Conservation (phyloP, 2,888 invertebrate genomes). For the Protula sp. region DNA sequence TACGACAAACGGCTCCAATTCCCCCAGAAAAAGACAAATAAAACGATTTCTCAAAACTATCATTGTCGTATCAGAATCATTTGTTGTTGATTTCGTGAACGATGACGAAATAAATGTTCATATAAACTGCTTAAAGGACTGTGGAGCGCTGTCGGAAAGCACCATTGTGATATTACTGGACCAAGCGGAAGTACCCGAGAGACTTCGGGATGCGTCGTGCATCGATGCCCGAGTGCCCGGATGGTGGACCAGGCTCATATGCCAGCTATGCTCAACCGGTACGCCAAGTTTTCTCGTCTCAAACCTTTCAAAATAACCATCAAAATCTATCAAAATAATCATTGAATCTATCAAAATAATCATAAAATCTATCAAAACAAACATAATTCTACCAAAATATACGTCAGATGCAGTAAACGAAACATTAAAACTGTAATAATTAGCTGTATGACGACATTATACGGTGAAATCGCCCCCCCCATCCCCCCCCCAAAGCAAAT, state of each 20-base stretch:
- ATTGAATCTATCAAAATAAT: background rate
- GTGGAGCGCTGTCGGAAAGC: no score
- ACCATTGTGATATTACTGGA: constrained; percentile 1
- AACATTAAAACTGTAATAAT: no score
- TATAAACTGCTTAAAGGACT: no score
- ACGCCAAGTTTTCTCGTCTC: background rate
- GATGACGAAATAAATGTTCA: no score
- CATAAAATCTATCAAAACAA: background rate
- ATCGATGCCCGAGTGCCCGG: constrained; percentile 13
- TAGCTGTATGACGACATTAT: no score
- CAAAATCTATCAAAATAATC: background rate
- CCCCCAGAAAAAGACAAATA: no score
- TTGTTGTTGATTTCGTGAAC: constrained; percentile 19
- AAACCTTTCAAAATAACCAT: background rate
- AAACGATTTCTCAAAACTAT: constrained; percentile 16
- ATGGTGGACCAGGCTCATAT: constrained; percentile 21
- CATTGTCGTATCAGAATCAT: constrained; percentile 17
- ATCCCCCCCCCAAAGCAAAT: no score
- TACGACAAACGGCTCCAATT: constrained; percentile 13
- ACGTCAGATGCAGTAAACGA: no score
- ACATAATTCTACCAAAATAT: background rate
- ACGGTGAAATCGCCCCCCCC: no score
- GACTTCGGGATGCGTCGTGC: constrained; percentile 10
- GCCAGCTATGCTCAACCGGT: constrained; percentile 14
- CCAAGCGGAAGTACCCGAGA: constrained; percentile 16